Base-by-base conservation (phyloP, 1,140 invertebrate species). In the Babylonia areolata region DNA sequence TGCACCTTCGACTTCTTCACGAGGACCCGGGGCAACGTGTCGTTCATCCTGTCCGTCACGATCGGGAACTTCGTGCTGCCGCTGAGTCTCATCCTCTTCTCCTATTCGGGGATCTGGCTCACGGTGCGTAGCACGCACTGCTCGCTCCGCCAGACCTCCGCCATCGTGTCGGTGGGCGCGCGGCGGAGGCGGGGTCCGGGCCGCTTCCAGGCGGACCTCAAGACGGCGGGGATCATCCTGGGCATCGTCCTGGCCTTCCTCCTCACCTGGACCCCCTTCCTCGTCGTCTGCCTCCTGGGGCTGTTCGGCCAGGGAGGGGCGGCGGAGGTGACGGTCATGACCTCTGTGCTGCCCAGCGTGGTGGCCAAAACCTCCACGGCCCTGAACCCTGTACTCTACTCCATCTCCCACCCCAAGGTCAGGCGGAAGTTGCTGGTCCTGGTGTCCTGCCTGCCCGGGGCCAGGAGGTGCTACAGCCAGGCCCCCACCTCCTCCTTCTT, bases 381-480 rank as follows among this genome's bases (percentile, higher is more conserved):
- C 90, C 97, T 97, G 92, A 97, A 97, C 91, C 97, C 97, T 0
- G 94, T 97, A 71, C 97, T 97, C 40, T 97, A 97, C 92, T 96
- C 97, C 15, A 96, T 96, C 81, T 91, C 87, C 71, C 91, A 92
- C 71, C 91, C 90, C 6, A 91, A 89, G 46, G 90, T 90, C 31
- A 23, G 89, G 54, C 80, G 46, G 28, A 54, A 81, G 31, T 46
- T 81, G 80, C 42, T n/a, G n/a, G n/a, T n/a, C n/a, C n/a, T n/a
- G n/a, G n/a, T n/a, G n/a, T n/a, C n/a, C n/a, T n/a, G n/a, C n/a
- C n/a, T n/a, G n/a, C n/a, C n/a, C n/a, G n/a, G n/a, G n/a, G n/a
- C n/a, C n/a, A n/a, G n/a, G n/a, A n/a, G n/a, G n/a, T n/a, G n/a
- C n/a, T n/a, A n/a, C n/a, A n/a, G n/a, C n/a, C n/a, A n/a, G n/a